These are phyloP conservation scores for Aurelia sp. DNA, from an alignment of 30 jellyfish, hydroid and myxozoan genomes.

Conservation along the genomic window DNA sequence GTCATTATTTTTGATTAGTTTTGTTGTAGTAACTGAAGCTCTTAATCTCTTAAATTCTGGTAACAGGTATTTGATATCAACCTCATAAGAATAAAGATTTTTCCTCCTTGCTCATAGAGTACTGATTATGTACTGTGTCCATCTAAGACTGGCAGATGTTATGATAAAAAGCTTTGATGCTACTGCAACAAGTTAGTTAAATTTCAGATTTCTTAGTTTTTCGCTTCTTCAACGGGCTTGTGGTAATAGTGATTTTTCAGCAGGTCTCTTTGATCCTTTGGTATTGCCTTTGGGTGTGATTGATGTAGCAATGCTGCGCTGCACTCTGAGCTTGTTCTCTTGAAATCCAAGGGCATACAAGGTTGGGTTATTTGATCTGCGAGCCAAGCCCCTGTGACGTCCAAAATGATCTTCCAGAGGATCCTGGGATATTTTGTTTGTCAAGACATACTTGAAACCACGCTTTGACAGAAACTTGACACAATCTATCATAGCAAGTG, in stretches of 20 bases:
- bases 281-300: conserved; percentile 48
- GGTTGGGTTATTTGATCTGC: conserved; percentile 31
- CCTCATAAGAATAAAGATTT: too few species aligned
- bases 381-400: not conserved
- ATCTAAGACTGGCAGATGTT: too few species aligned
- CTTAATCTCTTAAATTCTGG: too few species aligned
- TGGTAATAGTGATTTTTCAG: conserved; percentile 55
- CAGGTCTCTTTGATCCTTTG: conserved; percentile 46
- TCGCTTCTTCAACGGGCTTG: conserved; percentile 39
- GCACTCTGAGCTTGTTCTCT: conserved; percentile 40
- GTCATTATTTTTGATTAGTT: too few species aligned
- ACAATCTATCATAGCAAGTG: conserved; percentile 28
- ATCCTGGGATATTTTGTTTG: conserved; percentile 44
- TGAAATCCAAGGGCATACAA: conserved; percentile 46
- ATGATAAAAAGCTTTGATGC: conserved; percentile 13
- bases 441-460: conserved; percentile 51
- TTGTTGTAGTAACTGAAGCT: too few species aligned
- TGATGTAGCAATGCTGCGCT: conserved; percentile 15
- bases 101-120: too few species aligned
- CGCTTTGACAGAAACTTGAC: conserved; percentile 21
- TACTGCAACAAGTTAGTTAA: conserved; percentile 4
- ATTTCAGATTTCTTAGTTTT: conserved; percentile 27
- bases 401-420: conserved; percentile 60
- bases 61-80: too few species aligned
- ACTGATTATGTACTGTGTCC: too few species aligned